A percentile compares a stretch with the other conserved stretches of the same genome.
Conservation (phyloP, 2,113 vertebrate species). For the Gallinago jamesoni region DNA sequence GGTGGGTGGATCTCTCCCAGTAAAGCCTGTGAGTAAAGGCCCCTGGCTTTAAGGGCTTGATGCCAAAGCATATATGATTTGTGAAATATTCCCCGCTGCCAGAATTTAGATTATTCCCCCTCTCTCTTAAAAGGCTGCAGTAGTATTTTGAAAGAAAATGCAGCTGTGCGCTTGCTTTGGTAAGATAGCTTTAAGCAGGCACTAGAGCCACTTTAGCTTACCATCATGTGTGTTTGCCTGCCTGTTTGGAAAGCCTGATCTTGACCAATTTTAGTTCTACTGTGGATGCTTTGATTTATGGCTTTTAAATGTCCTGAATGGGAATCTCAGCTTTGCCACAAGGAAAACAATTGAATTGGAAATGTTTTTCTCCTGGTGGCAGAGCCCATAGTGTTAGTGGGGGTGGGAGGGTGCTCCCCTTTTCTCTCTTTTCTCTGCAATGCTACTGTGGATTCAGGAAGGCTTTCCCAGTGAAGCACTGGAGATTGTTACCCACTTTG, state of each 20-base stretch:
- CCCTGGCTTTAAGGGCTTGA: conserved; percentile 39
- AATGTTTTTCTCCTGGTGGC: conserved; percentile 53
- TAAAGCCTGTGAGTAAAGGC: conserved; percentile 45
- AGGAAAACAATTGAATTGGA: conserved; percentile 49
- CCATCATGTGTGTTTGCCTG: not conserved
- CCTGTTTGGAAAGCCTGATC: conserved; percentile 1
- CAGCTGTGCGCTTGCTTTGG: not conserved
- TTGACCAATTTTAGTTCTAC: conserved; percentile 11
- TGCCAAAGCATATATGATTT: conserved; percentile 55
- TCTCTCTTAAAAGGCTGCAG: conserved; percentile 29
- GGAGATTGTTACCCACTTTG: not conserved
- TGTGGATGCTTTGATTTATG: conserved; percentile 40
- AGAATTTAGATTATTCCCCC: conserved; percentile 3
- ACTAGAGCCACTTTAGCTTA: not conserved
- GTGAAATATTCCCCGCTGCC: conserved; percentile 24
- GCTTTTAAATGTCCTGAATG: conserved; percentile 50
- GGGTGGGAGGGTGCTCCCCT: not conserved
- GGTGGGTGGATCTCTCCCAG: conserved; percentile 56
- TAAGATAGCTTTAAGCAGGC: conserved; percentile 4
- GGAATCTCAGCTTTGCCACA: conserved; percentile 35
- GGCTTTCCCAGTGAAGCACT: not conserved
- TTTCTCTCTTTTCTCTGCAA: not conserved
- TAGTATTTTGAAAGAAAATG: conserved; percentile 58
- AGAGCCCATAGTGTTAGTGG: not conserved
- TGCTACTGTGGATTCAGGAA: not conserved